Base-by-base conservation (phyloP, 2,888 invertebrate genomes). In the Amaurobius ferox region DNA sequence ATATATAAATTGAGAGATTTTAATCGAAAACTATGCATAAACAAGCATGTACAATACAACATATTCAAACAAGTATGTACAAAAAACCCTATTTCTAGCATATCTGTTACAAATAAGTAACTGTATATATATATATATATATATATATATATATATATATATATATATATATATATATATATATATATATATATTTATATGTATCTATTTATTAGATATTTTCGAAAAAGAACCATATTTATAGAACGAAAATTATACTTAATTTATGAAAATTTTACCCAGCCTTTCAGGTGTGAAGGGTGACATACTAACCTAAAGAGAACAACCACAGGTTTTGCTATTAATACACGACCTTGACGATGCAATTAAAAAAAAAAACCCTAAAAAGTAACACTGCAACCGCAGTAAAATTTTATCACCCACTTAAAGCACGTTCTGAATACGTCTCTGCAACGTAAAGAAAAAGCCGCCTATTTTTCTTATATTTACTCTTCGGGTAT, bases 271-370 rank as follows among this genome's bases (percentile, higher is more conserved):
- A 13, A 13, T 16, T 44, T 44, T 16, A 9, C 44, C 16, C n/a
- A 44, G 16, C 44, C 44, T 44, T 7, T 44, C 55, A 55, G 55
- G 55, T 55, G 55, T 55, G 23, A 55, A 16, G 9, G 9, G 35
- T n/a, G 2, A 55, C 19, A 23, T 23, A 35, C 35, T 9, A 7
- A 35, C 5, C 35, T 35, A 11, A 55, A 55, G 23, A 55, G 13
- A 5, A 16, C 44, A 55, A 11, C 9, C 67, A 67, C 35, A 19
- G n/a, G 19, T 67, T 19, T 30, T 26, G 40, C 77, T 77, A 77
- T 77, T 77, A 67, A 55, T 77, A 77, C n/a, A 16, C 55, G 23
- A 67, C 77, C 77, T 77, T 77, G 77, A 29, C 44, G 73, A 39
- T 73, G 35, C 40, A n/a, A 16, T 44, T 76, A 64, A 26, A 61